phyloP scores from a whole-genome alignment of 2,888 invertebrate species.

The Halocaridina rubra region DNA sequence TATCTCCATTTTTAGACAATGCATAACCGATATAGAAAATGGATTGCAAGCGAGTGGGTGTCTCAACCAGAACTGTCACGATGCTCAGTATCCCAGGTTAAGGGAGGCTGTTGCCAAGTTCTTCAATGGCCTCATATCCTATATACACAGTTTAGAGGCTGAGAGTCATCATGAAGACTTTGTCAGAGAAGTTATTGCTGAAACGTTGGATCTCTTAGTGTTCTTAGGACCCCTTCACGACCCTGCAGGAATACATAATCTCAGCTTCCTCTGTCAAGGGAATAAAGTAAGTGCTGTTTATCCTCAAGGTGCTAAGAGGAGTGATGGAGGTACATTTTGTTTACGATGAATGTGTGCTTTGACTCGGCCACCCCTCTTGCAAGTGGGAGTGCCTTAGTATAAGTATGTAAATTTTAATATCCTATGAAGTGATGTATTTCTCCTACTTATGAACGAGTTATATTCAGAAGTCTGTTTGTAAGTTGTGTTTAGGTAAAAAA shows the following conservation, averaged over 20 bases:
- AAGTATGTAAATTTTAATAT: too few species aligned
- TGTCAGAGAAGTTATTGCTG: neutral
- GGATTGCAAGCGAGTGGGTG: slow-evolving; percentile 26
- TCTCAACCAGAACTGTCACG: neutral
- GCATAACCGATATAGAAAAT: slow-evolving; percentile 27
- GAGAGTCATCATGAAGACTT: slow-evolving; percentile 10
- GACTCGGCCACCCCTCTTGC: too few species aligned
- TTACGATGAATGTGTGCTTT: too few species aligned
- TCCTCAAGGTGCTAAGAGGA: too few species aligned
- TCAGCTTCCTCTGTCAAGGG: too few species aligned
- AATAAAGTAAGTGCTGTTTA: slow-evolving; percentile 56
- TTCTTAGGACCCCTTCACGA: slow-evolving; percentile 42
- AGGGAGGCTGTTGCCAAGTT: slow-evolving; percentile 26
- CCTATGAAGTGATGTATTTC: too few species aligned
- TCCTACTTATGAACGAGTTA: too few species aligned
- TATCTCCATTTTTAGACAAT: slow-evolving; percentile 12
- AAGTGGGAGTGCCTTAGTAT: too few species aligned
- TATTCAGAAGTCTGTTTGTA: too few species aligned
- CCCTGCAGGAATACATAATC: too few species aligned
- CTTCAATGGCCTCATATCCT: slow-evolving; percentile 25
- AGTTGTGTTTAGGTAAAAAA: too few species aligned
- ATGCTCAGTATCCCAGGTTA: slow-evolving; percentile 13
- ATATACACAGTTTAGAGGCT: neutral
- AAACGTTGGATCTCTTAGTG: slow-evolving; percentile 26
- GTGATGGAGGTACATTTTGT: too few species aligned